These are phyloP conservation scores for Pleuronectes platessa DNA, from an alignment of 2,113 vertebrate genomes.

Conservation along the genomic window DNA sequence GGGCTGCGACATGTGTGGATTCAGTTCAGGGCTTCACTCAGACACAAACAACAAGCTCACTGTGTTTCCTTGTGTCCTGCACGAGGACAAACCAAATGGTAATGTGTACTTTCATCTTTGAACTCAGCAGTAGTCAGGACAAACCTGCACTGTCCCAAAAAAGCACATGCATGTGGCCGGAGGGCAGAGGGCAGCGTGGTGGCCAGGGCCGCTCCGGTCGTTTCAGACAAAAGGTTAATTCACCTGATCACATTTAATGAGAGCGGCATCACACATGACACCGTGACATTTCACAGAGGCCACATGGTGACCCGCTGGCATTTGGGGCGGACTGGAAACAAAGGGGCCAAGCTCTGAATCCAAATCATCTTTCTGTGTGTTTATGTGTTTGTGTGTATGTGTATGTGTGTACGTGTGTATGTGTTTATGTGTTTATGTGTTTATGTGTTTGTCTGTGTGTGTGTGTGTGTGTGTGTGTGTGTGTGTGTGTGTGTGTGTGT, in stretches of 20 bases:
- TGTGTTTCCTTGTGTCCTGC: neutral
- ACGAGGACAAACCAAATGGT: neutral
- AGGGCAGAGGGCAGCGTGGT: slow-evolving; percentile 24
- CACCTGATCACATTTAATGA: slow-evolving; percentile 75
- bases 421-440: slow-evolving; percentile 5
- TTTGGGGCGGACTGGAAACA: slow-evolving; percentile 55
- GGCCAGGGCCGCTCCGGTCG: slow-evolving; percentile 19
- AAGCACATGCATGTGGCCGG: neutral
- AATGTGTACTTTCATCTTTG: neutral
- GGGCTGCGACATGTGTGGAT: slow-evolving; percentile 5
- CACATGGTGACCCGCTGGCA: slow-evolving; percentile 66
- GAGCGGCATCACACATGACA: slow-evolving; percentile 67
- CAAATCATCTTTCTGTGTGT: slow-evolving; percentile 26
- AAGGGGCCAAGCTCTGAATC: slow-evolving; percentile 49
- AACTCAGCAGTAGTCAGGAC: neutral
- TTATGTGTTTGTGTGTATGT: slow-evolving; percentile 15
- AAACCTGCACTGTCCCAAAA: neutral
- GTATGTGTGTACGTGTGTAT: slow-evolving; percentile 1
- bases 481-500: slow-evolving; percentile 15
- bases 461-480: slow-evolving; percentile 9
- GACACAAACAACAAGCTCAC: slow-evolving; percentile 9
- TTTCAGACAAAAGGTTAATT: slow-evolving; percentile 74
- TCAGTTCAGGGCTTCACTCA: slow-evolving; percentile 14
- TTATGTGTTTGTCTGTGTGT: slow-evolving; percentile 11
- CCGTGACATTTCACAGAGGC: slow-evolving; percentile 68